Conservation (phyloP, 2,888 invertebrate species). For the Sylvicola cinctus region DNA sequence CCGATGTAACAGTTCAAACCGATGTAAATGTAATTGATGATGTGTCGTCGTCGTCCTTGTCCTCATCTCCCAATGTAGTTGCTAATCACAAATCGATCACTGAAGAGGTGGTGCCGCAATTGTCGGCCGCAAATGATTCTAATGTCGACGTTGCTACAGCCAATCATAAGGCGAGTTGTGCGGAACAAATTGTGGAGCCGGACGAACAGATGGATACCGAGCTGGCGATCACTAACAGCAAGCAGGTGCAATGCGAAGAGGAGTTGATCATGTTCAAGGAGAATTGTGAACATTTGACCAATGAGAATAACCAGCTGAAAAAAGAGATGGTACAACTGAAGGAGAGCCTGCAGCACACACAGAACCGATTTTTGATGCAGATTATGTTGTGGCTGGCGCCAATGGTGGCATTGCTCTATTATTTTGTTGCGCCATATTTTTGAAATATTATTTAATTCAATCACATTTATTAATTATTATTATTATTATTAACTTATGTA, state of each 20-base stretch:
- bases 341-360: too few species aligned
- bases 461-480: too few species aligned
- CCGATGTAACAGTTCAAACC: background rate
- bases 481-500: too few species aligned
- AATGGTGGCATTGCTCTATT: background rate
- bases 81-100: conserved; percentile 1
- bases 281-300: conserved; percentile 17
- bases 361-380: too few species aligned
- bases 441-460: background rate
- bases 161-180: background rate
- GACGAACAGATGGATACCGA: conserved; percentile 11
- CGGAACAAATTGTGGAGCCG: background rate
- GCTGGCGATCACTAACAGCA: conserved; percentile 14
- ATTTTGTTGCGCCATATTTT: conserved; percentile 1
- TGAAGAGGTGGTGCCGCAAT: too few species aligned
- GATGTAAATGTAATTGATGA: background rate
- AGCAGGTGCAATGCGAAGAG: conserved; percentile 19
- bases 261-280: conserved; percentile 24
- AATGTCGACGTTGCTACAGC: background rate
- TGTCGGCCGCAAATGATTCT: background rate
- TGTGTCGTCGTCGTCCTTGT: too few species aligned
- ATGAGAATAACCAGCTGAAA: conserved; percentile 17
- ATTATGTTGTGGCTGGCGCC: background rate
- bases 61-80: too few species aligned
- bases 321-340: conserved; percentile 13